A percentile compares a stretch with the other conserved stretches of the same genome.
phyloP scores from a whole-genome alignment of 2,113 vertebrate genomes.

The Cyanistes caeruleus region DNA sequence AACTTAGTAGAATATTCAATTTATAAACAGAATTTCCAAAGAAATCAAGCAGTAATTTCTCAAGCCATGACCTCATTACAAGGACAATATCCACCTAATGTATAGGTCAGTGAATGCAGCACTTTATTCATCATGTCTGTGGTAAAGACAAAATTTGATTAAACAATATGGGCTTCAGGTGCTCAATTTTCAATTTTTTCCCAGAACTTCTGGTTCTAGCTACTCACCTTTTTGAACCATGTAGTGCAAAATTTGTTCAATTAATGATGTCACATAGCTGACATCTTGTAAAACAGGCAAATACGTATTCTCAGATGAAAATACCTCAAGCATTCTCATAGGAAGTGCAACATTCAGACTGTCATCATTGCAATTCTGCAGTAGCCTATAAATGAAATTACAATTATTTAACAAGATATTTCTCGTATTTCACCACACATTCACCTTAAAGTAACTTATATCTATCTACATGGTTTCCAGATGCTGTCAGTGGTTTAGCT shows the following conservation, averaged over 20 bases:
- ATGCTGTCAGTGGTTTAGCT: not conserved
- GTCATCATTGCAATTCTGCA: constrained; percentile 87
- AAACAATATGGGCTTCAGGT: not conserved
- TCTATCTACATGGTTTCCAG: not conserved
- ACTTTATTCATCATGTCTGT: not conserved
- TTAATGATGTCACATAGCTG: constrained; percentile 84
- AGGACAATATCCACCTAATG: not conserved
- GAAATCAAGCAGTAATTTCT: not conserved
- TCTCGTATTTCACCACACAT: not conserved
- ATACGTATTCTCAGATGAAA: constrained; percentile 91
- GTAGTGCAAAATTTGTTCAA: constrained; percentile 98
- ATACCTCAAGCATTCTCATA: constrained; percentile 97
- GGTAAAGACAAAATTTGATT: not conserved
- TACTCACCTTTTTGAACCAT: constrained; percentile 94
- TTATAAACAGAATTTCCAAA: not conserved
- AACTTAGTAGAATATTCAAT: not conserved
- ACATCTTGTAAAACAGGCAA: constrained; percentile 86
- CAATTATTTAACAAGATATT: not conserved
- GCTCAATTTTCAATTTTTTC: not conserved
- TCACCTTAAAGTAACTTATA: not conserved
- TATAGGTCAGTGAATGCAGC: not conserved
- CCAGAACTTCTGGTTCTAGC: not conserved
- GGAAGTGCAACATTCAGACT: constrained; percentile 93
- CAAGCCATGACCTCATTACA: not conserved
- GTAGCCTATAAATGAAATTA: constrained; percentile 76